These are phyloP conservation scores for Lethrus apterus DNA, from an alignment of 1,140 invertebrate genomes.

Conservation along the genomic window DNA sequence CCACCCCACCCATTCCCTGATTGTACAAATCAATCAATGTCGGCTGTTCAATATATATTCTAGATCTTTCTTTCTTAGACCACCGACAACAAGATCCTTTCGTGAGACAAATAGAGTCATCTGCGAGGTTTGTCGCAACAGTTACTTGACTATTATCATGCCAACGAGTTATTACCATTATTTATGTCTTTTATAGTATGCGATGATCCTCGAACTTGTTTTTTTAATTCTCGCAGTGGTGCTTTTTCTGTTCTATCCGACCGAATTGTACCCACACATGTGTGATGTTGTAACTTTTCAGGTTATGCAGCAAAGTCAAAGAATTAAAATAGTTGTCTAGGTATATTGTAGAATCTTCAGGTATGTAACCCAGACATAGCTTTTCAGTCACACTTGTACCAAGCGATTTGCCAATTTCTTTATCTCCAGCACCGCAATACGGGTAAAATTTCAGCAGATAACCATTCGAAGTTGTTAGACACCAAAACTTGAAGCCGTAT, in stretches of 20 bases:
- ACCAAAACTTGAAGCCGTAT: slow-evolving; percentile 20
- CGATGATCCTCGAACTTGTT: slow-evolving; percentile 1
- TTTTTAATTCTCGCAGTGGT: slow-evolving; percentile 19
- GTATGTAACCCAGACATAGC: slow-evolving; percentile 17
- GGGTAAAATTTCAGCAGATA: slow-evolving; percentile 13
- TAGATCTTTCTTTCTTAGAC: slow-evolving; percentile 37
- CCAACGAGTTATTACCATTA: slow-evolving; percentile 15
- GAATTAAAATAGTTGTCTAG: slow-evolving; percentile 23
- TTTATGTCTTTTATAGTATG: slow-evolving; percentile 4
- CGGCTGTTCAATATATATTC: slow-evolving; percentile 34
- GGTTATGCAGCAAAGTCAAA: slow-evolving; percentile 13
- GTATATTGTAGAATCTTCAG: slow-evolving; percentile 4
- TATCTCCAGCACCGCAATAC: slow-evolving; percentile 16
- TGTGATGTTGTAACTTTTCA: slow-evolving; percentile 8
- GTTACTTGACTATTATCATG: slow-evolving; percentile 24
- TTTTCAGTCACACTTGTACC: slow-evolving; percentile 19
- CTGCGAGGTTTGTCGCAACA: slow-evolving; percentile 15
- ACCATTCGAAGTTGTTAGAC: slow-evolving; percentile 5
- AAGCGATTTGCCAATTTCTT: slow-evolving; percentile 16
- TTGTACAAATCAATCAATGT: slow-evolving; percentile 36
- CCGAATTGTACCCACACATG: slow-evolving; percentile 17
- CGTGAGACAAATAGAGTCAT: slow-evolving; percentile 1
- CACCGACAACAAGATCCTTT: slow-evolving; percentile 34
- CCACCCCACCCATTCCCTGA: slow-evolving; percentile 39
- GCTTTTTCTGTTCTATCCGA: slow-evolving; percentile 13